Evolutionary conservation across 2,888 invertebrate genomes (phyloP).

Genomic region (Spicauda simplicius): DNA sequence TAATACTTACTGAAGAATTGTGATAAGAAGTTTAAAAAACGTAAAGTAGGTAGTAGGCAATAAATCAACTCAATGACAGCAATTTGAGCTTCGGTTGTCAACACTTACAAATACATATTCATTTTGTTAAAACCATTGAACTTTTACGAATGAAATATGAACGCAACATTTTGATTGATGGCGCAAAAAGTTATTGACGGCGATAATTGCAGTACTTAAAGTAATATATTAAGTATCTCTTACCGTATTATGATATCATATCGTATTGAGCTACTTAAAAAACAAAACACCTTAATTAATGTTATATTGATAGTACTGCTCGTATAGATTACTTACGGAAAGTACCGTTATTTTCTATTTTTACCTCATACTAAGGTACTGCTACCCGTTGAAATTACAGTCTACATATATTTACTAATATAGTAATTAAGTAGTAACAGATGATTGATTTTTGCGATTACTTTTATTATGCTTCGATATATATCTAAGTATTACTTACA

Average conservation of each 20-base stretch:
- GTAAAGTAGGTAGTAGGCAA: constrained; percentile 37
- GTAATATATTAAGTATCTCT: constrained; percentile 9
- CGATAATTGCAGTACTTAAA: constrained; percentile 32
- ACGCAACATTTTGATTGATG: constrained; percentile 34
- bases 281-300: too few species aligned
- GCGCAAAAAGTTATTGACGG: constrained; percentile 30
- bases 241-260: neutral
- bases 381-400: too few species aligned
- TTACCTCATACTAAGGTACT: too few species aligned
- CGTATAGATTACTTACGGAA: too few species aligned
- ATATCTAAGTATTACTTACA: too few species aligned
- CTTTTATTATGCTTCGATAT: too few species aligned
- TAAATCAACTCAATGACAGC: constrained; percentile 47
- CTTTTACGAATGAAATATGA: constrained; percentile 36
- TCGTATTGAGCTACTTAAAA: neutral
- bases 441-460: too few species aligned
- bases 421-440: too few species aligned
- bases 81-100: constrained; percentile 44
- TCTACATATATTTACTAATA: too few species aligned
- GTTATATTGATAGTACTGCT: too few species aligned
- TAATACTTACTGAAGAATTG: neutral
- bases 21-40: neutral
- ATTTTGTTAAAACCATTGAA: constrained; percentile 33
- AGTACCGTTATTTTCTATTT: too few species aligned
- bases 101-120: constrained; percentile 41